A percentile compares a stretch with the other conserved stretches of the same genome.
These are phyloP conservation scores for Acholoe squamosa DNA, from an alignment of 2,888 invertebrate genomes.

Conservation along the genomic window DNA sequence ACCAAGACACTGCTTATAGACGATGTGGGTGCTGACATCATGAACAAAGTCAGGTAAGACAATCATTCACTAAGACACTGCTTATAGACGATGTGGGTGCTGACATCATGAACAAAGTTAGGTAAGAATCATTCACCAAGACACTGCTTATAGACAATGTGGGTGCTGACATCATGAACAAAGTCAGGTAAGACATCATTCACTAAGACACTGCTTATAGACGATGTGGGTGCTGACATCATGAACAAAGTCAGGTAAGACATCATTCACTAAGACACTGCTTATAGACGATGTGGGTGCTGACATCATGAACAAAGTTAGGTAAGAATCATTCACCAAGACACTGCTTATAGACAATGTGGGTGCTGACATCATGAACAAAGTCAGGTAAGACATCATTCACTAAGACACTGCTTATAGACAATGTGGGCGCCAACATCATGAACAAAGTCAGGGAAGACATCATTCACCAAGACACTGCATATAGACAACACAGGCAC, in stretches of 20 bases:
- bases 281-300: neutral
- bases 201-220: neutral
- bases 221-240: neutral
- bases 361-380: neutral
- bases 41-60: neutral
- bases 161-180: neutral
- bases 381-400: neutral
- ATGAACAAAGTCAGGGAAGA: neutral
- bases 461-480: constrained; percentile 88
- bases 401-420: neutral
- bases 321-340: neutral
- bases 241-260: neutral
- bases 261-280: neutral
- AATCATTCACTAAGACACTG: neutral
- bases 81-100: neutral
- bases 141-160: too few species aligned
- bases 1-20: neutral
- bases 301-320: neutral
- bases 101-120: neutral
- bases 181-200: neutral
- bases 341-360: neutral
- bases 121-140: neutral
- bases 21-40: neutral
- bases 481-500: constrained; percentile 90
- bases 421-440: neutral